Evolutionary conservation across 2,113 vertebrate species (phyloP).

Genomic region (Gopherus flavomarginatus): DNA sequence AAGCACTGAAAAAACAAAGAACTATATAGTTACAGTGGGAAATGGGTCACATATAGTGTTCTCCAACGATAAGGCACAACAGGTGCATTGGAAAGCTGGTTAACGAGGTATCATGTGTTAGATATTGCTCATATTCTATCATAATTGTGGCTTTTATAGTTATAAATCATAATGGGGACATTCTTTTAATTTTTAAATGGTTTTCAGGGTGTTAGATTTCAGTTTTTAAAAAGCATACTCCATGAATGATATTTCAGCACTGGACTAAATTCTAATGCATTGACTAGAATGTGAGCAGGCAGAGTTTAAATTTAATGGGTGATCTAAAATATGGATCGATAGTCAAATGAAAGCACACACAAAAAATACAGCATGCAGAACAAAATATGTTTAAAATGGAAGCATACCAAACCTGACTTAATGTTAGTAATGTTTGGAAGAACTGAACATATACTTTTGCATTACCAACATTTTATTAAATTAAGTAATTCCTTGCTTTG

Average conservation of each 20-base stretch:
- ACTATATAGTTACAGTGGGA: constrained; percentile 54
- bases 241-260: not conserved
- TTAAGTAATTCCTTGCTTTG: constrained; percentile 54
- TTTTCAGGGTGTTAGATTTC: constrained; percentile 17
- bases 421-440: constrained; percentile 25
- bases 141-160: constrained; percentile 20
- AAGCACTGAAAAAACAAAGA: constrained; percentile 34
- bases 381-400: constrained; percentile 27
- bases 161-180: constrained; percentile 19
- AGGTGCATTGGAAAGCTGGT: constrained; percentile 34
- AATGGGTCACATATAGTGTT: constrained; percentile 29
- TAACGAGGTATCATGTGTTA: constrained; percentile 38
- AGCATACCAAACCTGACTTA: not conserved
- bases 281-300: not conserved
- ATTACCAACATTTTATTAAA: constrained; percentile 19
- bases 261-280: not conserved
- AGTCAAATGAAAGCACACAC: not conserved
- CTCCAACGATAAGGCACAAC: constrained; percentile 36
- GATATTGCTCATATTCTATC: constrained; percentile 21
- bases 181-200: constrained; percentile 12
- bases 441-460: not conserved
- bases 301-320: not conserved
- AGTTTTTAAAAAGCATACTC: not conserved
- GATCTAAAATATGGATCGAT: not conserved
- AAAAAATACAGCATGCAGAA: constrained; percentile 28